Evolutionary conservation across 2,113 vertebrate species (phyloP), one percentile per base, ranked within the genome.

Genomic region (Poecilia latipinna): DNA sequence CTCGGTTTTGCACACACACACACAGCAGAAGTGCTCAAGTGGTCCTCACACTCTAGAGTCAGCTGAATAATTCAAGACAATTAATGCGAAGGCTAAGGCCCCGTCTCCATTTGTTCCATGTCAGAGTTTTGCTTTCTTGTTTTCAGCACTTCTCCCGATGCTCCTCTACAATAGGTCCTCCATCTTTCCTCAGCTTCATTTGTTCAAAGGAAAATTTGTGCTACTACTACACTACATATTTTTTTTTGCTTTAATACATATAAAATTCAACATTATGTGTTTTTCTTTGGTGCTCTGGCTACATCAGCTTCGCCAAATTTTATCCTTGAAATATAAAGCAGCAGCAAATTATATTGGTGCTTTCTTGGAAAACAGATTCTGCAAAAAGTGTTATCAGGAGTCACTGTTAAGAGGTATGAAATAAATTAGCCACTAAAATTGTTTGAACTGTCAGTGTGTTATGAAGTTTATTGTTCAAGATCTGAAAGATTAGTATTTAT

Each of bases 31-130:
- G 76, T 82, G 74, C 85, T 82, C 74, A 57, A 68, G 76, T 70
- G 74, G 79, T 79, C 75, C 85, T 77, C 72, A 81, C 84, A 75
- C 86, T 83, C 88, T 67, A 57, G 79, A 82, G 78, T 83, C 72
- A 82, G 80, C 80, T 93, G 84, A 94, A 94, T 94, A 88, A 94
- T 93, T 93, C 87, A 94, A 85, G 85, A 79, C 82, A 88, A 90
- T 93, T 94, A 92, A 89, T 72, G 79, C 78, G 31, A 60, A 54
- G 73, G 77, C 82, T 68, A 74, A 76, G 76, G 84, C 77, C 75
- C 35, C 73, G 70, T 81, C 82, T 82, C 71, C 61, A 24, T 39
- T 74, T 26, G 68, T 63, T 57, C 15, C 60, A 15, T 72, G 61
- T 70, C 29, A 67, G 70, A 86, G 83, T 90, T 84, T 79, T 72